A percentile compares a stretch with the other conserved stretches of the same genome.
Conservation (phyloP, 1,140 invertebrate species). For the Dolichoris vasculosae region DNA sequence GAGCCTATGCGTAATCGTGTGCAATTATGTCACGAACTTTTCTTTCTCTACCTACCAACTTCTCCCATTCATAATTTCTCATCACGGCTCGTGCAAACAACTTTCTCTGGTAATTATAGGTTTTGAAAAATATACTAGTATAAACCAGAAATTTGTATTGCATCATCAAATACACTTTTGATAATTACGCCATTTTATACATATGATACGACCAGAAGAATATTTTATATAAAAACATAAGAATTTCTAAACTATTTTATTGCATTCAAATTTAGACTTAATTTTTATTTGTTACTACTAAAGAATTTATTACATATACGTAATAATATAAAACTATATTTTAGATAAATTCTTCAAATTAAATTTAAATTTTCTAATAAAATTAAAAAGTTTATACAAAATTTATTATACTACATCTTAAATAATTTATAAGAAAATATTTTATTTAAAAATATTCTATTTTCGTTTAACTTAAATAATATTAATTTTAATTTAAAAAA, state of each 20-base stretch:
- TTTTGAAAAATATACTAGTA: slow-evolving; percentile 55
- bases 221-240: neutral
- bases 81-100: slow-evolving; percentile 54
- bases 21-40: slow-evolving; percentile 68
- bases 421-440: too few relatives aligned
- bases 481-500: too few relatives aligned
- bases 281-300: too few relatives aligned
- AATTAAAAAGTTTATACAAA: too few relatives aligned
- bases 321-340: too few relatives aligned
- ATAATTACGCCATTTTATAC: neutral
- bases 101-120: slow-evolving; percentile 61
- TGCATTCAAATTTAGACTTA: too few relatives aligned
- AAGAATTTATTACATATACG: too few relatives aligned
- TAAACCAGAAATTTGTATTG: slow-evolving; percentile 44
- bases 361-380: too few relatives aligned
- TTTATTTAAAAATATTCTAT: too few relatives aligned
- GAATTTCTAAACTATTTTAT: neutral
- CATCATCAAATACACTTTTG: slow-evolving; percentile 50
- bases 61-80: slow-evolving; percentile 57
- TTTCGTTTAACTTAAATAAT: too few relatives aligned
- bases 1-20: slow-evolving; percentile 57
- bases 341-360: too few relatives aligned
- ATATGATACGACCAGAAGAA: neutral
- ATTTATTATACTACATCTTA: too few relatives aligned
- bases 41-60: slow-evolving; percentile 50